Evolutionary conservation across 2,113 vertebrate species (phyloP), one percentile per base, ranked within the genome.

Genomic region (Macroglossus sobrinus): DNA sequence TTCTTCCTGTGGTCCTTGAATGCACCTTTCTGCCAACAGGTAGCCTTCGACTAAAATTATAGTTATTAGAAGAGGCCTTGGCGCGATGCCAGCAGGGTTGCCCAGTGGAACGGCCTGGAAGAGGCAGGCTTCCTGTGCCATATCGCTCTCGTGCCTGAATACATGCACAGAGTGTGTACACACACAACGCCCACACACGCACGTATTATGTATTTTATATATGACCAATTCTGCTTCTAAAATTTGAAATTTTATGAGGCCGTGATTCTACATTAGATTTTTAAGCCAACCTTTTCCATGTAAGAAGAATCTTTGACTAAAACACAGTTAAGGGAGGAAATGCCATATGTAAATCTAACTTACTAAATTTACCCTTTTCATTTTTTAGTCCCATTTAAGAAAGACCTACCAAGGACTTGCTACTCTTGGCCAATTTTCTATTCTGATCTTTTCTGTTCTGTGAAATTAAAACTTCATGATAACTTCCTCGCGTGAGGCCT

Each of bases 351-450:
- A 35, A 59, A 86, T 93, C 57, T 53, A 64, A 45, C 53, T 89
- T 79, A 61, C 30, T 61, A 85, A 89, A 93, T 84, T 89, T 30
- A 33, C 10, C 18, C 33, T 84, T 97, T 92, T 80, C 19, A 72
- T 76, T 80, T 28, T 86, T 89, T 55, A 69, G 7, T 91, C 50
- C 47, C 40, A 30, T 57, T 57, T 89, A 50, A 74, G 64, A 96
- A 89, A 82, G 11, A 18, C 63, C 47, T 66, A 40, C 53, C 26
- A 13, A 93, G 43, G 40, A 1, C 26, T 92, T 91, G 64, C 47
- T 96, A 38, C 88, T 19, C 59, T 81, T 94, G 74, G 7, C 38
- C 14, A 53, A 84, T 93, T 96, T 66, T 85, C n/a, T 95, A 24
- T 64, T 88, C 40, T 57, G 26, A 47, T 88, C 2, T 72, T 81